phyloP scores from a whole-genome alignment of 92 coral and sea anemone genomes.

The Epizoanthus fatuus region DNA sequence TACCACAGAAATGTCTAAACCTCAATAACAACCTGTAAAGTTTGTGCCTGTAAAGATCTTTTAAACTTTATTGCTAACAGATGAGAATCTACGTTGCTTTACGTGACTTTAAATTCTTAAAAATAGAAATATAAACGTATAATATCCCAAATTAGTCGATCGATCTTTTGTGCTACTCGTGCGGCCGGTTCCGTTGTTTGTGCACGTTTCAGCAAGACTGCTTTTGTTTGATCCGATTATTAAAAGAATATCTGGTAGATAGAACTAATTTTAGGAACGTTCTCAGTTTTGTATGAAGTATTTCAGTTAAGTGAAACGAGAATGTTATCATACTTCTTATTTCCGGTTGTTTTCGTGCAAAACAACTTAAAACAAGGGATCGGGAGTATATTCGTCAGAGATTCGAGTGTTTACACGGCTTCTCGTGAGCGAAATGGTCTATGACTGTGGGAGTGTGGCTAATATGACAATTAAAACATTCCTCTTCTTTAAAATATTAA shows the following conservation, averaged over 20 bases:
- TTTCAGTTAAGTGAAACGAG: neutral
- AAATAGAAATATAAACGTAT: neutral
- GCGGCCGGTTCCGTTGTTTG: neutral
- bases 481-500: too few species aligned
- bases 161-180: constrained; percentile 18
- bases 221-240: neutral
- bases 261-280: neutral
- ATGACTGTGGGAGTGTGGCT: constrained; percentile 13
- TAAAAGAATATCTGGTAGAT: neutral
- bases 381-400: neutral
- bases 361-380: neutral
- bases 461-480: too few species aligned
- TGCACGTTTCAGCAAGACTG: neutral
- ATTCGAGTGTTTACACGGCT: constrained; percentile 37
- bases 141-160: constrained; percentile 7
- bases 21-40: constrained; percentile 6
- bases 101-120: neutral
- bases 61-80: neutral
- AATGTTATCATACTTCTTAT: neutral
- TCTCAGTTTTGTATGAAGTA: neutral
- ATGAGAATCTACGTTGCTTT: neutral
- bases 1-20: constrained; percentile 47
- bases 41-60: neutral
- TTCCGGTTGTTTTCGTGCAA: constrained; percentile 36
- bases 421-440: neutral